These are phyloP conservation scores for Donacobius atricapilla DNA, from an alignment of 2,113 vertebrate genomes.

Conservation along the genomic window DNA sequence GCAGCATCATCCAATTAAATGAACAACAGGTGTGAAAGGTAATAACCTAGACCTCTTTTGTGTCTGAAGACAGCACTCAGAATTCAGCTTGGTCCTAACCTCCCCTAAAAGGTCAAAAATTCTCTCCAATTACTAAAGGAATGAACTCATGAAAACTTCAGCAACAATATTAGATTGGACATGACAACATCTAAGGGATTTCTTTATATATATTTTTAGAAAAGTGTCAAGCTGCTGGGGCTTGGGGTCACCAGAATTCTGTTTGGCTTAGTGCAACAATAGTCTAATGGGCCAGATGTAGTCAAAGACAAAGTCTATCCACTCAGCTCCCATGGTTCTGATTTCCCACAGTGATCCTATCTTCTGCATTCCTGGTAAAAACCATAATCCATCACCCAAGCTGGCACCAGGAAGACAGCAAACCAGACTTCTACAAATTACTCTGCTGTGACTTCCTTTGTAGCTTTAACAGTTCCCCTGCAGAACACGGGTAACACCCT, in stretches of 20 bases:
- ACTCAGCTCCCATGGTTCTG: not conserved
- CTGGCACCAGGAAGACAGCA: not conserved
- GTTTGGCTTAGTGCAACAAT: not conserved
- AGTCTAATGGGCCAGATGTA: not conserved
- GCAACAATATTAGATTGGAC: not conserved
- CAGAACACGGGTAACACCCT: not conserved
- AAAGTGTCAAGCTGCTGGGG: not conserved
- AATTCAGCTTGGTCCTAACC: slow-evolving; percentile 47
- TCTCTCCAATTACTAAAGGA: slow-evolving; percentile 42
- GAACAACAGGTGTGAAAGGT: slow-evolving; percentile 33
- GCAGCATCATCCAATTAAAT: slow-evolving; percentile 46
- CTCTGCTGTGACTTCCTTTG: not conserved
- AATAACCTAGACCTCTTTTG: slow-evolving; percentile 40
- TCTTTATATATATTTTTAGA: not conserved
- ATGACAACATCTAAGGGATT: not conserved
- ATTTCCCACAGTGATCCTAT: not conserved
- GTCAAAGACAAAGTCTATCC: not conserved
- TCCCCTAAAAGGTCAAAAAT: slow-evolving; percentile 20
- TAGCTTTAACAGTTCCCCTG: not conserved
- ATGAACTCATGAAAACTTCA: slow-evolving; percentile 26
- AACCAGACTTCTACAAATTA: slow-evolving; percentile 9
- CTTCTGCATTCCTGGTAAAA: not conserved
- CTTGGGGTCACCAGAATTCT: slow-evolving; percentile 4
- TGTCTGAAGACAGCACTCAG: slow-evolving; percentile 17
- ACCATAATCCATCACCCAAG: not conserved